Conservation (phyloP, 2,888 invertebrate species). For the Hirtodrosophila cameraria region DNA sequence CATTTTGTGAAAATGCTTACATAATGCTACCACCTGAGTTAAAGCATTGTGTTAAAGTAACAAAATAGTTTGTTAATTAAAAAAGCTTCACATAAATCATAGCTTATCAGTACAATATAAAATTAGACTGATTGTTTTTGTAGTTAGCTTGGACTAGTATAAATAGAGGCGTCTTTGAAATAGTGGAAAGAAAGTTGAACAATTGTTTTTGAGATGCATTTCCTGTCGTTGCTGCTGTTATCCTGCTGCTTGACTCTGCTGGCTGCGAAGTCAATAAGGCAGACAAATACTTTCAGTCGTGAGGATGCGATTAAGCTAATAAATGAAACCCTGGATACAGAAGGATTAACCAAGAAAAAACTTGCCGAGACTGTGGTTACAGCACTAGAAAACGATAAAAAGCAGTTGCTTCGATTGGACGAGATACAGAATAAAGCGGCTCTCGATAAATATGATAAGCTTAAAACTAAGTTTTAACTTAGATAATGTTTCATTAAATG, state of each 20-base stretch:
- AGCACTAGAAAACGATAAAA: neutral
- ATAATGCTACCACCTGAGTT: too few species aligned
- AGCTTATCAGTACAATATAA: constrained; percentile 33
- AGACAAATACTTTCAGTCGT: too few species aligned
- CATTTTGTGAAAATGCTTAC: constrained; percentile 87
- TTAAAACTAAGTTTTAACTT: too few species aligned
- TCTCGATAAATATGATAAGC: neutral
- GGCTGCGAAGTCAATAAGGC: too few species aligned
- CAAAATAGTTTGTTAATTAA: constrained; percentile 30
- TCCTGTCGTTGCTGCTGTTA: constrained; percentile 1
- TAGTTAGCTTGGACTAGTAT: constrained; percentile 11
- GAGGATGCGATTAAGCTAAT: too few species aligned
- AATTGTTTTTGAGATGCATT: constrained; percentile 13
- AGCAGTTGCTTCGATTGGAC: constrained; percentile 22
- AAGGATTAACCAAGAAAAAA: neutral
- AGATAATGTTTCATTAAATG: too few species aligned
- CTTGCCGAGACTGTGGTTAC: constrained; percentile 19
- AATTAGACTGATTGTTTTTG: neutral
- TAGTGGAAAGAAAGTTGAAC: neutral
- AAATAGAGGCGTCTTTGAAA: constrained; percentile 3
- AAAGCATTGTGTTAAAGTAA: neutral
- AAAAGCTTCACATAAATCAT: constrained; percentile 31
- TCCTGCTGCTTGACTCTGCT: constrained; percentile 9
- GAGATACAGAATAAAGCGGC: constrained; percentile 12
- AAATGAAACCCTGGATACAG: neutral